phyloP scores from a whole-genome alignment of 2,797 vertebrate genomes.

The Gobio occitaniae region DNA sequence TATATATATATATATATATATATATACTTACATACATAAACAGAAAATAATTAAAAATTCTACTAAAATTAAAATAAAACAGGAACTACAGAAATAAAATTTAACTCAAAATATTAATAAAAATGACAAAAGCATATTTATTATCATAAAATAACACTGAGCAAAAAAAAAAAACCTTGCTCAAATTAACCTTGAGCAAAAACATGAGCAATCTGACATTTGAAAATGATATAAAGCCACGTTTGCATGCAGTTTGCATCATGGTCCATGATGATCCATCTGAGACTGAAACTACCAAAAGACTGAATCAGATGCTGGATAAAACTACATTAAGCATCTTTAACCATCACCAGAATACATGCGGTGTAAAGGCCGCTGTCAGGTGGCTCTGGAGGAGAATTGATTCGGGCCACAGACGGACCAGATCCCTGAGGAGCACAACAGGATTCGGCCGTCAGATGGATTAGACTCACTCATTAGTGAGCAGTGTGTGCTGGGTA shows the following conservation, averaged over 20 bases:
- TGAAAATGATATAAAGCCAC: not conserved
- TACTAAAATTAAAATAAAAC: too few relatives aligned
- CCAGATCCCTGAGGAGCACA: not conserved
- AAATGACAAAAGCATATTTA: too few relatives aligned
- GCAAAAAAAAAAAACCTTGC: too few relatives aligned
- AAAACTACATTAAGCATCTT: not conserved
- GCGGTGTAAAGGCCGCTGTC: not conserved
- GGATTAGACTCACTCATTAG: slow-evolving; percentile 27
- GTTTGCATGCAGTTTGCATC: not conserved
- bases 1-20: too few relatives aligned
- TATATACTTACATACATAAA: too few relatives aligned
- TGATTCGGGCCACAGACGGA: slow-evolving; percentile 15
- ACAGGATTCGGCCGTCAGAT: slow-evolving; percentile 9
- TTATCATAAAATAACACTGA: too few relatives aligned
- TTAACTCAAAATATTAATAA: too few relatives aligned
- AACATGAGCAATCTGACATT: too few relatives aligned
- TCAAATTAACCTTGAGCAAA: too few relatives aligned
- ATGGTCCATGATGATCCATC: not conserved
- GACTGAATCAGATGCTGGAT: not conserved
- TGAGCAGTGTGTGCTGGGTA: slow-evolving; percentile 11
- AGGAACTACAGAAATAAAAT: too few relatives aligned
- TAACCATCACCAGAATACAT: not conserved
- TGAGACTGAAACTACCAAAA: not conserved
- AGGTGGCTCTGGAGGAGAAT: not conserved
- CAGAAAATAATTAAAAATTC: too few relatives aligned